Percentiles rank a stretch among this genome's conserved stretches.
phyloP scores from a whole-genome alignment of 2,113 vertebrate genomes.

The Bostrychus sinensis region DNA sequence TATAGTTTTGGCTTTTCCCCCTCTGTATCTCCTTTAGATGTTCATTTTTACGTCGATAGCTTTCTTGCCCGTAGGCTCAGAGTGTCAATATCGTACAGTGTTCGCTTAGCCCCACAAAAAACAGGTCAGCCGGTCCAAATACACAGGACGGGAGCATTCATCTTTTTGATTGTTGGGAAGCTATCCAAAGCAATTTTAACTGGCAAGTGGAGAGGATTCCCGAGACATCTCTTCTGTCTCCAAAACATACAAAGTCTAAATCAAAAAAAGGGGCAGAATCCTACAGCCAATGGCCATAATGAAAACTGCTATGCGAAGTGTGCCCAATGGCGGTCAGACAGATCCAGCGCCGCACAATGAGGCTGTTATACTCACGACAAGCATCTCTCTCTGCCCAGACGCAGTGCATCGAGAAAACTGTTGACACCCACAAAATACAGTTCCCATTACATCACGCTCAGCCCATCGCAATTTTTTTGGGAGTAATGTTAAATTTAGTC shows the following conservation, averaged over 20 bases:
- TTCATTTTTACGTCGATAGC: conserved; percentile 46
- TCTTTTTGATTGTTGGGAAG: conserved; percentile 66
- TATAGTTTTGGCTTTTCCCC: conserved; percentile 29
- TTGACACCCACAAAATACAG: conserved; percentile 81
- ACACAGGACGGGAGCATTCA: conserved; percentile 55
- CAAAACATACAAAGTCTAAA: conserved; percentile 76
- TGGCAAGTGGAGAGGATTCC: conserved; percentile 72
- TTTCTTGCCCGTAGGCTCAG: conserved; percentile 43
- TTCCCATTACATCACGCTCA: conserved; percentile 81
- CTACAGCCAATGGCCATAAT: conserved; percentile 74
- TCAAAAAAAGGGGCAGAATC: conserved; percentile 71
- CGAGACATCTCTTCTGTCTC: conserved; percentile 72
- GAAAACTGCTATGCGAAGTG: conserved; percentile 73
- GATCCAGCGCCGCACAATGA: conserved; percentile 77
- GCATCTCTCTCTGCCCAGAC: conserved; percentile 71
- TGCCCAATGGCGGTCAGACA: conserved; percentile 72
- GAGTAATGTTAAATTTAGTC: conserved; percentile 72
- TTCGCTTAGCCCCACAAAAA: conserved; percentile 35
- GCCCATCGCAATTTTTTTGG: conserved; percentile 67
- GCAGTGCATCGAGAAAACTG: conserved; percentile 74
- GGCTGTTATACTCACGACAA: conserved; percentile 77
- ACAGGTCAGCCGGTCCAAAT: conserved; percentile 49
- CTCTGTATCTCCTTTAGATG: conserved; percentile 27
- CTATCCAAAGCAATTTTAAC: conserved; percentile 76
- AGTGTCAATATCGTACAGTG: conserved; percentile 48